phyloP scores from a whole-genome alignment of 2,888 invertebrate species.

The Campoplex capitator region DNA sequence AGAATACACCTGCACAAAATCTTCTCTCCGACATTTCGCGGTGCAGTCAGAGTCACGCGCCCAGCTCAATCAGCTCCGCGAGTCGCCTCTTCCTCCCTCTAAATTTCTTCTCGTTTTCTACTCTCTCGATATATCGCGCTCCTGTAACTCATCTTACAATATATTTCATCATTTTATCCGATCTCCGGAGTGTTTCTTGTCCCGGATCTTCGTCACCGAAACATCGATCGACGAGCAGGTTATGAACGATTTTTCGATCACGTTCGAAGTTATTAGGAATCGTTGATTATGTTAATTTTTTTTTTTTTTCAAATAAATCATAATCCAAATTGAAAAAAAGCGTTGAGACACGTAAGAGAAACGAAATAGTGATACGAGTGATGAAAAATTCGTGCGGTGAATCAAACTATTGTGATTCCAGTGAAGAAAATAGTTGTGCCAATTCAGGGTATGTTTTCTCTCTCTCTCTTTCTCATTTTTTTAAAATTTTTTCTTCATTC shows the following conservation, averaged over 20 bases:
- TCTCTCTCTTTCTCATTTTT: too few species aligned
- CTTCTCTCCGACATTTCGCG: constrained; percentile 47
- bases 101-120: constrained; percentile 1
- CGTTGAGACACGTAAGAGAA: not conserved
- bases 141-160: constrained; percentile 5
- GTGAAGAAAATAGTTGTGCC: not conserved
- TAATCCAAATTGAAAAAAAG: too few species aligned
- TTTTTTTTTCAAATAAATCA: not conserved
- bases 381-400: constrained; percentile 34
- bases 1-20: not conserved
- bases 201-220: not conserved
- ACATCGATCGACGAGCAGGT: not conserved
- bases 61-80: constrained; percentile 40
- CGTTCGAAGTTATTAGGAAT: not conserved
- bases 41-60: constrained; percentile 59
- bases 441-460: constrained; percentile 39
- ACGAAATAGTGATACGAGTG: not conserved
- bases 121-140: not conserved
- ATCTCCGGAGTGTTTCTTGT: not conserved
- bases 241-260: not conserved
- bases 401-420: not conserved
- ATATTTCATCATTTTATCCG: constrained; percentile 43
- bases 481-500: not conserved
- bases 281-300: not conserved
- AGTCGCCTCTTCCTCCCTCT: not conserved